Base-by-base conservation (phyloP, 2,797 vertebrate genomes). In the Lutjanus argentimaculatus region DNA sequence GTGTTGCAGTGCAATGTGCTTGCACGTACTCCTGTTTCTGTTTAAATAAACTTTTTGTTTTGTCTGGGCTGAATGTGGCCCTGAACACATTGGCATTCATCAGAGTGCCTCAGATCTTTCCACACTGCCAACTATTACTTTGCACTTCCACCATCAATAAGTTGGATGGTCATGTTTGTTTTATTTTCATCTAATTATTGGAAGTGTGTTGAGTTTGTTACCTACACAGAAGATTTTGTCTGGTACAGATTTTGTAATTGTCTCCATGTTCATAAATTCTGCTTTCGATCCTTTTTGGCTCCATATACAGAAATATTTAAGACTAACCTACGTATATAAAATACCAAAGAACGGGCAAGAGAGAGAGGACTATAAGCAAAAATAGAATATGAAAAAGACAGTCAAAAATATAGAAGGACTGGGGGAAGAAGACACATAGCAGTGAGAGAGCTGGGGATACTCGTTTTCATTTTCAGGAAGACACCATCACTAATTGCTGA, bases 401-500 rank as follows among this genome's bases (percentile, higher is more conserved):
- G 12, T 1, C 43, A 22, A 10, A 10, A 22, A 17, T 22, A 40
- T 19, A 22, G 7, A 67, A 13, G 17, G 0, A 56, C 49, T 22
- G 46, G n/a, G n/a, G 21, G 21, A 61, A 12, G 40, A 19, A 10
- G 46, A 70, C 16, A 36, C 17, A 17, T 7, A 22, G 3, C 6
- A 14, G 2, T 30, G 22, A 69, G 56, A 53, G 16, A 11, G 57
- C 30, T 19, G 14, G 16, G 9, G 49, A 36, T 11, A 22, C 8
- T 42, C 3, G 5, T 61, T 71, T 51, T 45, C 16, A 55, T 66
- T 70, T 68, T 65, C 30, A 49, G 9, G 40, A 72, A 65, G 36
- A 79, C 77, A 40, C 51, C 51, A 30, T 55, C 62, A 9, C 67
- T 79, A 88, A 87, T 85, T 77, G 56, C 21, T 61, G 59, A 57